Evolutionary conservation across 2,797 vertebrate species (phyloP), one percentile per base, ranked within the genome.

Genomic region (Bradypodion pumilum): DNA sequence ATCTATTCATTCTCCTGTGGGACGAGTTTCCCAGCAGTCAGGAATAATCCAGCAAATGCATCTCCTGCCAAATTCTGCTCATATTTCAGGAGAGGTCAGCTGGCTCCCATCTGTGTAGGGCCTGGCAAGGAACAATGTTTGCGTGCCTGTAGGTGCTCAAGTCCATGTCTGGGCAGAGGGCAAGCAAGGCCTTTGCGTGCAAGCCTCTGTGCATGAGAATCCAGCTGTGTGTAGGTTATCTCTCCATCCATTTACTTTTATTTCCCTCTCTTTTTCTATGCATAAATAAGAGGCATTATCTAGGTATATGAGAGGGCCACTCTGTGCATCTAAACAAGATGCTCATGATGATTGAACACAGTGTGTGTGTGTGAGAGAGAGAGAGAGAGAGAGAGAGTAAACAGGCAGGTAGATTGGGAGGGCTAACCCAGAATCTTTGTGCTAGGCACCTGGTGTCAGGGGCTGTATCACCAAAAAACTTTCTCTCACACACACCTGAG

Each of bases 21-120:
- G 74, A 78, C 63, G 60, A 15, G 59, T 44, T 49, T 7, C 74
- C 72, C 63, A 76, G 78, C 63, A 37, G 69, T 73, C 65, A 59
- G 63, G 85, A 62, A 73, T 56, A 40, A 72, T 76, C 78, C 35
- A 76, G 56, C 59, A 75, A 81, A 75, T 70, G 65, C 59, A 63
- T 76, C 42, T 70, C 73, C 52, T 76, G 79, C 84, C 63, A 69
- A 81, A 76, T 59, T 60, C 73, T 35, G 73, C 84, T 81, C 65
- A 37, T 75, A 46, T 85, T 73, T 75, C 52, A 25, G 63, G 46
- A 85, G 78, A 63, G 56, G 66, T 63, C 63, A 76, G 74, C 79
- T 65, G 79, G 73, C 84, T 70, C 77, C 73, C 32, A 60, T 80
- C 72, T 70, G 35, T 21, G 27, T n/a, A 62, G 42, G n/a, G 32